Conservation (phyloP, 2,797 vertebrate species). For the Pantherophis vulpinus region DNA sequence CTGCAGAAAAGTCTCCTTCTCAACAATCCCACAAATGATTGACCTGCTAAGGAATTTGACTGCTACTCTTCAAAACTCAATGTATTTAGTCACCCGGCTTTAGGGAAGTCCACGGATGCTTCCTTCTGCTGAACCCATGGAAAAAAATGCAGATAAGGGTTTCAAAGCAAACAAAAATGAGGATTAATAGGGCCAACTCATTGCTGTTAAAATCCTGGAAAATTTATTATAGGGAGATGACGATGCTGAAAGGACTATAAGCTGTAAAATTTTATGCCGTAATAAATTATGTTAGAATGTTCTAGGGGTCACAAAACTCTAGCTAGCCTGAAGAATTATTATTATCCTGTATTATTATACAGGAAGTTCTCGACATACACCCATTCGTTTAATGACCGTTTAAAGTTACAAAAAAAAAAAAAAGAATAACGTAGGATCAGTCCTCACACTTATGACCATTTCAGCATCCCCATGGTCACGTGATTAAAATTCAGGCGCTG, state of each 20-base stretch:
- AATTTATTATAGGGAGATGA: background rate
- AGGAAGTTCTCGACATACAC: background rate
- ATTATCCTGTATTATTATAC: background rate
- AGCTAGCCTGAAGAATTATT: background rate
- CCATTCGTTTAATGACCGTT: background rate
- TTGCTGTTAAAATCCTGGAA: background rate
- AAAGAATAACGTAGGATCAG: background rate
- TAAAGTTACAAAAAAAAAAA: background rate
- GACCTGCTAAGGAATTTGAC: background rate
- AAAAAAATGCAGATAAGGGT: background rate
- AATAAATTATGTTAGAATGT: background rate
- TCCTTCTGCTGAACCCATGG: background rate
- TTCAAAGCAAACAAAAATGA: background rate
- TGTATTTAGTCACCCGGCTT: background rate
- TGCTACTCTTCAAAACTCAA: background rate
- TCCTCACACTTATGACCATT: background rate
- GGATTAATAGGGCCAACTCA: background rate
- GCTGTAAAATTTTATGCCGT: background rate
- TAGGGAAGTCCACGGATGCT: fast-evolving
- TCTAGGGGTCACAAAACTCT: background rate
- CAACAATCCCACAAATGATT: background rate
- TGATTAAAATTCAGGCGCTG: no score
- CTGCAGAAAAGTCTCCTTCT: background rate
- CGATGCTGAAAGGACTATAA: background rate
- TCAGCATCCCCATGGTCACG: no score